Evolutionary conservation across 2,113 vertebrate species (phyloP).

Genomic region (Alosa alosa): DNA sequence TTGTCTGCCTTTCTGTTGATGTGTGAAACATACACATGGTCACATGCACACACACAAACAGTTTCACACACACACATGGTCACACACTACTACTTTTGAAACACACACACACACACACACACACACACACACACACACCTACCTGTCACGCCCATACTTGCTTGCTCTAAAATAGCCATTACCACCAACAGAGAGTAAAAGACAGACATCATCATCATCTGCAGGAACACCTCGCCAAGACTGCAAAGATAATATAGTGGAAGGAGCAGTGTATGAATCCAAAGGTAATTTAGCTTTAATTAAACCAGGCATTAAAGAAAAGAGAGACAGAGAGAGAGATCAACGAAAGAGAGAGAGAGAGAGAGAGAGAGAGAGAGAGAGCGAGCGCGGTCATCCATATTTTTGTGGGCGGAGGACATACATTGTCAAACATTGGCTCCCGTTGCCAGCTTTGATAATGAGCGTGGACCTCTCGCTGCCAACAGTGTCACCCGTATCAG

Average conservation of each 20-base stretch:
- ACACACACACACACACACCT: neutral
- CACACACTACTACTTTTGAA: neutral
- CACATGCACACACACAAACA: neutral
- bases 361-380: neutral
- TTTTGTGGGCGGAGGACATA: neutral
- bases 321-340: neutral
- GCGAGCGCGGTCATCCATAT: neutral
- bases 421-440: neutral
- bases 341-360: neutral
- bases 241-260: neutral
- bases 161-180: neutral
- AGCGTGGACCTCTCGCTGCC: neutral
- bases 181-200: neutral
- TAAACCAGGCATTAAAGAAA: neutral
- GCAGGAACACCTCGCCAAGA: neutral
- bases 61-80: neutral
- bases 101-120: neutral
- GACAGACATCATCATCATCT: conserved; percentile 4
- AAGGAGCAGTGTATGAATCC: neutral
- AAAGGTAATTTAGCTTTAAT: conserved; percentile 8
- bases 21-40: neutral
- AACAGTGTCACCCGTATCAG: neutral
- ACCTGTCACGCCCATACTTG: neutral
- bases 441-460: neutral
- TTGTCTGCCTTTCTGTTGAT: conserved; percentile 30